phyloP scores from a whole-genome alignment of 2,888 invertebrate genomes.

The Conistra vaccinii region DNA sequence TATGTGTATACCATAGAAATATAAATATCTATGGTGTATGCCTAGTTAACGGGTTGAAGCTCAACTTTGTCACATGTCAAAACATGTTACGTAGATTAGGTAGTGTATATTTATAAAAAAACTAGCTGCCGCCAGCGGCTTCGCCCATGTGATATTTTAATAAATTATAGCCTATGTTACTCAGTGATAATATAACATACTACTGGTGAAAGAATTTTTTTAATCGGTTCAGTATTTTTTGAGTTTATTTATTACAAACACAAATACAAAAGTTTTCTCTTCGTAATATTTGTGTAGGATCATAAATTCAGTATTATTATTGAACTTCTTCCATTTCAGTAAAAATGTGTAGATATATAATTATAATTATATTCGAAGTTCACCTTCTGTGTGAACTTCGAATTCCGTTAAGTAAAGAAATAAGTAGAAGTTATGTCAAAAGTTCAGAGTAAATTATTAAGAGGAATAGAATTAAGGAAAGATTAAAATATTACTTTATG shows the following conservation, averaged over 20 bases:
- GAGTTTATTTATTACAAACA: too few relatives aligned
- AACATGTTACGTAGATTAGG: not conserved
- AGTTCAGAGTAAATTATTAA: conserved; percentile 17
- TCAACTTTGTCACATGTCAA: not conserved
- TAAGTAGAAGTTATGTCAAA: not conserved
- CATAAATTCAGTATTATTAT: not conserved
- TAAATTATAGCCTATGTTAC: too few relatives aligned
- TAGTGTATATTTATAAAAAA: not conserved
- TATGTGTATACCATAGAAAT: too few relatives aligned
- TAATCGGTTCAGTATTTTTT: too few relatives aligned
- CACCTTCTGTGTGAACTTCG: not conserved
- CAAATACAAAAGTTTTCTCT: too few relatives aligned
- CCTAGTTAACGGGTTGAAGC: not conserved
- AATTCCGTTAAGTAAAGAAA: conserved; percentile 2
- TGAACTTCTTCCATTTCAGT: too few relatives aligned
- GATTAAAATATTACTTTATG: not conserved
- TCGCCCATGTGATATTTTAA: too few relatives aligned
- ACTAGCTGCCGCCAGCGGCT: too few relatives aligned
- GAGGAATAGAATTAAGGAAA: conserved; percentile 5
- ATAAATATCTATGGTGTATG: too few relatives aligned
- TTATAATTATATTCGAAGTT: not conserved
- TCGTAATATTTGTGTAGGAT: too few relatives aligned
- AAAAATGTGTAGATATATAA: not conserved
- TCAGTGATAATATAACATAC: too few relatives aligned
- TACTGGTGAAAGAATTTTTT: too few relatives aligned